Evolutionary conservation across 2,888 invertebrate species (phyloP), one percentile per base, ranked within the genome.

Genomic region (Harpagoxenus sublaevis): DNA sequence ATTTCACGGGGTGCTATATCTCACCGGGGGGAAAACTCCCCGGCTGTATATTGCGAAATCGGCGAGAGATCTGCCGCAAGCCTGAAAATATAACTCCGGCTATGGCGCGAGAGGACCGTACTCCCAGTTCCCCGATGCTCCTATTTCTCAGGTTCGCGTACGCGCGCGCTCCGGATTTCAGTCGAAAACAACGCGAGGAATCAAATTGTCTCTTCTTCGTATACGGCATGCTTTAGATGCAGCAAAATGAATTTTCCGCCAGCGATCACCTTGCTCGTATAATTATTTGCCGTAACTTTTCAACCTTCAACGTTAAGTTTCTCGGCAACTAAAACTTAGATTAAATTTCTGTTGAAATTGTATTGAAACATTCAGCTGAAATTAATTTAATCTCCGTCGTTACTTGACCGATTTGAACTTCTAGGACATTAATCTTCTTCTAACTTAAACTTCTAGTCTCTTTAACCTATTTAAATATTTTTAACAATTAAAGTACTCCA

Each of bases 1-100:
- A 89, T 90, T 89, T 86, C 86, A 87, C 82, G 68, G 87, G 60
- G 81, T n/a, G 86, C 89, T 83, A 89, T 89, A 90, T 88, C 84
- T 89, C 85, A 89, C 81, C 71, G 31, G 70, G 60, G 84, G 73
- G 87, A 86, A 84, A 89, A 83, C 78, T 82, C 88, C 87, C 82
- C 74, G 57, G 68, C 63, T 81, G 88, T 84, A 62, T 87, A 89
- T 89, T 88, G 89, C 86, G 84, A 89, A 89, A 89, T 88, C 89
- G 89, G 84, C 84, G 86, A 84, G 79, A 70, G 87, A 87, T 88
- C 87, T 84, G 75, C 88, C 57, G 60, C 84, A 74, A 71, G 85
- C 84, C 85, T 74, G 88, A 88, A 89, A 88, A 89, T 89, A 85
- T 85, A 85, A 84, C 87, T 82, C 85, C 82, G 84, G 68, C 35